phyloP scores from a whole-genome alignment of 2,113 vertebrate species.

The Cisticola juncidis region DNA sequence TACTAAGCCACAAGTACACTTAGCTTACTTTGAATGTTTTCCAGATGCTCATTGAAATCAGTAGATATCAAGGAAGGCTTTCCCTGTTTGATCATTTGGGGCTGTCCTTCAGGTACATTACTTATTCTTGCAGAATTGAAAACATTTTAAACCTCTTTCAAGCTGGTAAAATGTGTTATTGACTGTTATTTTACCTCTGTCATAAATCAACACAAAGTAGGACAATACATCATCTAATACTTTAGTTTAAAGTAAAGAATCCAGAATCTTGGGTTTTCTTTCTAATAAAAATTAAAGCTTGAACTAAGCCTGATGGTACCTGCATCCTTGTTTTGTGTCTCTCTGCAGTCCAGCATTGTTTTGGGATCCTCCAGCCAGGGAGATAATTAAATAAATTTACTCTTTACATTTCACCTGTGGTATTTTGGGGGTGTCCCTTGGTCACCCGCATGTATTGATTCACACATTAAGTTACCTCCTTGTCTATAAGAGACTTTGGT shows the following conservation, averaged over 20 bases:
- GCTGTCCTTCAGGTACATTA: neutral
- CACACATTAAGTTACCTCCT: neutral
- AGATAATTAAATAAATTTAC: neutral
- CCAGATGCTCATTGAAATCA: neutral
- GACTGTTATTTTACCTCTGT: neutral
- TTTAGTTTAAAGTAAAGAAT: neutral
- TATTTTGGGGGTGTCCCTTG: neutral
- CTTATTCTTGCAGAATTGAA: neutral
- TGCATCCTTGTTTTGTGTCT: neutral
- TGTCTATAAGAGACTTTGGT: neutral
- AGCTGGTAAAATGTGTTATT: neutral
- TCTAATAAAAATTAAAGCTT: neutral
- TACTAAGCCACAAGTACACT: neutral
- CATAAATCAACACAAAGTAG: neutral
- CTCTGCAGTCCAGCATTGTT: neutral
- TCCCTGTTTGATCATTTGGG: neutral
- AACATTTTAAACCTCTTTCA: neutral
- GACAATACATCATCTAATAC: neutral
- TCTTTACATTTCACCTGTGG: neutral
- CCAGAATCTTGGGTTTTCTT: neutral
- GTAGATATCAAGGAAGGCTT: neutral
- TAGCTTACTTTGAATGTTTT: neutral
- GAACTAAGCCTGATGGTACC: neutral
- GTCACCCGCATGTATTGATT: neutral
- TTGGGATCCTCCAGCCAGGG: neutral